Conservation (phyloP, 35 echinoderm and acorn worm genomes). For the Nesometra sesokonis region DNA sequence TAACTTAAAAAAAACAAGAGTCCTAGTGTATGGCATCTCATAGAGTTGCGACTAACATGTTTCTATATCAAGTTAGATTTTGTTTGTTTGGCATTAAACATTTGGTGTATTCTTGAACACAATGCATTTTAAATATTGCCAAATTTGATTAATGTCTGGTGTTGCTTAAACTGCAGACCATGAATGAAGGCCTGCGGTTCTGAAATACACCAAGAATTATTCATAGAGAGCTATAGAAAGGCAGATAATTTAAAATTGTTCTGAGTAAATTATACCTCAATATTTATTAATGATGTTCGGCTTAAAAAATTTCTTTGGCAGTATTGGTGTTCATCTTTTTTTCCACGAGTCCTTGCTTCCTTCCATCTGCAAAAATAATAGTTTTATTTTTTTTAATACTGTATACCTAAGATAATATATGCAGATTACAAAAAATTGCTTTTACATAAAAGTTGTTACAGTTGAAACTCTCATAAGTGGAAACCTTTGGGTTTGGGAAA, state of each 20-base stretch:
- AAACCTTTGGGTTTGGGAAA: too few species aligned
- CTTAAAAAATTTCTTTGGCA: constrained; percentile 73
- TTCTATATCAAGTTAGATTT: too few species aligned
- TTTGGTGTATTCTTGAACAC: background rate
- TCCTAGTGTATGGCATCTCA: too few species aligned
- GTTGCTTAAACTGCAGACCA: background rate
- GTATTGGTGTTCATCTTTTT: constrained; percentile 47
- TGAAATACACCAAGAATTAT: background rate
- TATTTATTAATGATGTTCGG: constrained; percentile 72
- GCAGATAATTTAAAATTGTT: too few species aligned
- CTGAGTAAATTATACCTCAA: constrained; percentile 49
- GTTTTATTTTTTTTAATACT: too few species aligned
- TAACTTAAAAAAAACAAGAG: too few species aligned
- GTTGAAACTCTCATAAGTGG: too few species aligned
- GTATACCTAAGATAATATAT: too few species aligned
- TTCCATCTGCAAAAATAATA: constrained; percentile 48
- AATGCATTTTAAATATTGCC: background rate
- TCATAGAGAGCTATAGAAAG: too few species aligned
- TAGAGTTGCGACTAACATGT: too few species aligned
- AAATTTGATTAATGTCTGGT: background rate
- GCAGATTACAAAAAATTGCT: too few species aligned
- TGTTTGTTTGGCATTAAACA: background rate
- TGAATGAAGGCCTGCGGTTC: background rate
- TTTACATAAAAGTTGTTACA: too few species aligned
- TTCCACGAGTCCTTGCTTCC: constrained; percentile 47